phyloP scores from a whole-genome alignment of 2,113 vertebrate genomes.

The Epinephelus lanceolatus region DNA sequence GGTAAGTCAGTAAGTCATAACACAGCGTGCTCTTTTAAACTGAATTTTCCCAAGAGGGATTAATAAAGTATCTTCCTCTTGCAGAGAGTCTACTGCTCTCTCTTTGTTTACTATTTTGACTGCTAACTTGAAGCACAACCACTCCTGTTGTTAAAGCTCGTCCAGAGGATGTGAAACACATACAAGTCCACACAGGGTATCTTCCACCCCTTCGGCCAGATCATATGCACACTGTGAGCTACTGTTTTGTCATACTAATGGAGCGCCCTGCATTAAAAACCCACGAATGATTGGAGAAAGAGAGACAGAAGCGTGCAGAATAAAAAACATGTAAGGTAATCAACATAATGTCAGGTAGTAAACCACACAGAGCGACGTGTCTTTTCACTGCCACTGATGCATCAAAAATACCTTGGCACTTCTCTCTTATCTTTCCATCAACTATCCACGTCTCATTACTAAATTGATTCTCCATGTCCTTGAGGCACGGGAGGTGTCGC shows the following conservation, averaged over 20 bases:
- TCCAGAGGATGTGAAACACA: constrained; percentile 16
- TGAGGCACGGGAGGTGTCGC: constrained; percentile 29
- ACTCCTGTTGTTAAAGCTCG: constrained; percentile 23
- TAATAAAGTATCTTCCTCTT: too few species aligned
- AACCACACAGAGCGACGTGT: constrained; percentile 28
- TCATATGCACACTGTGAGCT: neutral
- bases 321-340: constrained; percentile 22
- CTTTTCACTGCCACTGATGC: constrained; percentile 26
- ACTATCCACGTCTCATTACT: constrained; percentile 53
- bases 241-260: constrained; percentile 4
- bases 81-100: neutral
- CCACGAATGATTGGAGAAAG: neutral
- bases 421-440: constrained; percentile 43
- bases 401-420: constrained; percentile 37
- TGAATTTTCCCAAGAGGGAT: too few species aligned
- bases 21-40: neutral
- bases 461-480: constrained; percentile 63
- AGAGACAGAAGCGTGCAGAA: neutral
- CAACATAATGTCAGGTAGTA: constrained; percentile 35
- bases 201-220: neutral
- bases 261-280: constrained; percentile 16
- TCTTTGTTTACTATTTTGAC: constrained; percentile 30
- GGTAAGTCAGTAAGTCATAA: constrained; percentile 7
- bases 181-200: constrained; percentile 5
- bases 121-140: neutral